phyloP scores from a whole-genome alignment of 2,113 vertebrate genomes.

The Myocastor coypus region DNA sequence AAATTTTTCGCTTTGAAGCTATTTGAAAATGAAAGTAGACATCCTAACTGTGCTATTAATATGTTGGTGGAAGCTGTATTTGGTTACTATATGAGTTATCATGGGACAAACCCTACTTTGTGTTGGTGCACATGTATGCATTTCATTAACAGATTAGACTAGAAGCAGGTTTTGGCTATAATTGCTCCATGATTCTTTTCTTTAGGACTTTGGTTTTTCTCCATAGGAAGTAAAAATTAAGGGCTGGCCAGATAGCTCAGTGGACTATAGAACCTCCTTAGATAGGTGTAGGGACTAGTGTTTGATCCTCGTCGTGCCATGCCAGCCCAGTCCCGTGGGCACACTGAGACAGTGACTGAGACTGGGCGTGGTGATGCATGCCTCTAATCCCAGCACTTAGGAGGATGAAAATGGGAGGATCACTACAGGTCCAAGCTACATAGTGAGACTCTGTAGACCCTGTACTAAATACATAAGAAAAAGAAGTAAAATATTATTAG shows the following conservation, averaged over 20 bases:
- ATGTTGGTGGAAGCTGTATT: background rate
- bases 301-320: too few relatives aligned
- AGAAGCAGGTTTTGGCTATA: background rate
- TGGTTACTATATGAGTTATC: background rate
- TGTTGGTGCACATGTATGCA: background rate
- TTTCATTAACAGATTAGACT: background rate
- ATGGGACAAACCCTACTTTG: background rate
- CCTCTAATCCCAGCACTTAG: too few relatives aligned
- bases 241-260: too few relatives aligned
- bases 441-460: too few relatives aligned
- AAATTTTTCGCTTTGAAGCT: slow-evolving; percentile 58
- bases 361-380: too few relatives aligned
- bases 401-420: too few relatives aligned
- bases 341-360: too few relatives aligned
- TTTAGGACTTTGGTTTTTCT: background rate
- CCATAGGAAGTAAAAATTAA: background rate
- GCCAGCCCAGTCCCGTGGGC: too few relatives aligned
- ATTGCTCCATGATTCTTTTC: background rate
- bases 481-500: background rate
- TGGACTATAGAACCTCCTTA: too few relatives aligned
- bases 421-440: too few relatives aligned
- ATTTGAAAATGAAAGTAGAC: slow-evolving; percentile 53
- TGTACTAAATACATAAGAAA: too few relatives aligned
- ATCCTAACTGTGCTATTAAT: background rate
- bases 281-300: too few relatives aligned